Base-by-base conservation (phyloP, 2,113 vertebrate species). In the Tringa solitaria region DNA sequence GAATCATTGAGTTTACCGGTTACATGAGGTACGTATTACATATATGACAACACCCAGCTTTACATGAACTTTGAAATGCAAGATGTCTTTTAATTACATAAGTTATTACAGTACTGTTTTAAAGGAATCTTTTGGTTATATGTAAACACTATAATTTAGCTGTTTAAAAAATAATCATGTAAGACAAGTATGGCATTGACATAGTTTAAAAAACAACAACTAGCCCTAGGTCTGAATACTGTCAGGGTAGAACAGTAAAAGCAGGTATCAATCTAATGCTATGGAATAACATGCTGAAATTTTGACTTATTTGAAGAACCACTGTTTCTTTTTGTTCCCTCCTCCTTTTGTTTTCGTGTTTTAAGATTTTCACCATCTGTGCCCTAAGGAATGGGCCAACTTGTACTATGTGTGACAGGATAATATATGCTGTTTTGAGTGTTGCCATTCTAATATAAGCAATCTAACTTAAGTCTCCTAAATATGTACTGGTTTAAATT, bases 111-210 rank as follows among this genome's bases (percentile, higher is more conserved):
- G 92, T 95, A 96, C 88, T 81, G 75, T 67, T 97, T 95, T 67
- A 97, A 97, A 94, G 90, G 82, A 97, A 93, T 92, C 72, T 96
- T 95, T 94, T 97, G 75, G 93, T 92, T 97, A 95, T 90, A 93
- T 93, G 95, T 95, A 96, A 97, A 96, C 88, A 91, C 92, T 96
- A 91, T 57, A 97, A 94, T 92, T 96, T 89, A 96, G 92, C 65
- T 96, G 95, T 97, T 97, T 95, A 93, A 97, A 98, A 98, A 98
- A 97, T 94, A 97, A 98, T 68, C 74, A 93, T 85, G 74, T 97
- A 96, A 97, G 97, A 97, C 95, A 95, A 91, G 92, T 95, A 97
- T 89, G 92, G 94, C 91, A 91, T 94, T 81, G 79, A 77, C 83
- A 86, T 86, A 95, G 95, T 93, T 97, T 77, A 86, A 90, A 97